Conservation (phyloP, 2,888 invertebrate genomes). For the Dioctria rufipes region DNA sequence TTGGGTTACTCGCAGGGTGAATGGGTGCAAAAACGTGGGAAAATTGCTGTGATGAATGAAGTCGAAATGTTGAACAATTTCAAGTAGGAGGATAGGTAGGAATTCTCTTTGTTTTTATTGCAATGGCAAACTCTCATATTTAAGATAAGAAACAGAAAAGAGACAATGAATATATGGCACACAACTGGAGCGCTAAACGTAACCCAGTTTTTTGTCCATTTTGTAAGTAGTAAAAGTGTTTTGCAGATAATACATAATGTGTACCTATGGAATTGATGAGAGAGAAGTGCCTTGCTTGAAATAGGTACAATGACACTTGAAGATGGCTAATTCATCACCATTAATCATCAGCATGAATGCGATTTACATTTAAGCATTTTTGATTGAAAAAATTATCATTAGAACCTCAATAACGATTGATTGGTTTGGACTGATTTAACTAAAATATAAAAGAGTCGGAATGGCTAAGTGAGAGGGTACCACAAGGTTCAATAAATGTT, state of each 20-base stretch:
- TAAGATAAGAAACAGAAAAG: not conserved
- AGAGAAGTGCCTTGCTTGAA: not conserved
- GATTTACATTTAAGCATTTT: too few species aligned
- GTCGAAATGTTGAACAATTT: slow-evolving; percentile 48
- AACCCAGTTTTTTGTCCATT: slow-evolving; percentile 26
- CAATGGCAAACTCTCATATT: slow-evolving; percentile 18
- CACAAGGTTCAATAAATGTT: too few species aligned
- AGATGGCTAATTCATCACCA: too few species aligned
- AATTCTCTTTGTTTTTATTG: slow-evolving; percentile 11
- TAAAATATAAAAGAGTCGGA: too few species aligned
- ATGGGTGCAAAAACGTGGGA: slow-evolving; percentile 45
- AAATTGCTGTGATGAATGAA: slow-evolving; percentile 45
- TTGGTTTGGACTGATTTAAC: too few species aligned
- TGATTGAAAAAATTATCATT: too few species aligned
- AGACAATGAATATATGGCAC: slow-evolving; percentile 3
- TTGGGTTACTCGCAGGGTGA: slow-evolving; percentile 44
- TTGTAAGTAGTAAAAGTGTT: not conserved
- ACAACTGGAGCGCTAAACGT: slow-evolving; percentile 36
- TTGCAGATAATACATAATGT: not conserved
- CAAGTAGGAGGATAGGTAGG: slow-evolving; percentile 23
- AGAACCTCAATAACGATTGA: too few species aligned
- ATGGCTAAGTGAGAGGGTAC: too few species aligned
- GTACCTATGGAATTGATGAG: not conserved
- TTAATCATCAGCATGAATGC: too few species aligned
- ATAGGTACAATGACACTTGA: too few species aligned